phyloP scores from a whole-genome alignment of 1,140 invertebrate species.

The Drosophila parvula region DNA sequence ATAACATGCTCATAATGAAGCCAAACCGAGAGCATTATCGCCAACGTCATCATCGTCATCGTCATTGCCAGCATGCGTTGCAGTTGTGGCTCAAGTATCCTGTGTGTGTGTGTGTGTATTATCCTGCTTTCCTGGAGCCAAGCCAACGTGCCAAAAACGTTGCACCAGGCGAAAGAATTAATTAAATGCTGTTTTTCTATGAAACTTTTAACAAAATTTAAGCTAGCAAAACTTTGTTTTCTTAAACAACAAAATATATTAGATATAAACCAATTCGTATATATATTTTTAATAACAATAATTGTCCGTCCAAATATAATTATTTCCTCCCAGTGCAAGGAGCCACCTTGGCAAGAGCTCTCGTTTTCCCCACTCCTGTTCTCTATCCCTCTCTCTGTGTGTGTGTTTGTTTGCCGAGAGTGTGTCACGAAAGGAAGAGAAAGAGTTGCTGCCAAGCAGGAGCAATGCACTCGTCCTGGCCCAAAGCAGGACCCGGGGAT shows the following conservation, averaged over 20 bases:
- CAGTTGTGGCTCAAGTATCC: slow-evolving; percentile 61
- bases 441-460: slow-evolving; percentile 64
- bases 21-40: slow-evolving; percentile 35
- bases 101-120: slow-evolving; percentile 26
- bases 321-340: slow-evolving; percentile 12
- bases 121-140: slow-evolving; percentile 52
- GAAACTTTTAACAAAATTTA: background rate
- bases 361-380: slow-evolving; percentile 11
- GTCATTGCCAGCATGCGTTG: slow-evolving; percentile 39
- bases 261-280: rapidly evolving
- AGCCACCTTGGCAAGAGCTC: slow-evolving; percentile 49
- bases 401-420: slow-evolving; percentile 55
- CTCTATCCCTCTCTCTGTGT: background rate
- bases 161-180: slow-evolving; percentile 9
- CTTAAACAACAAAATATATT: background rate
- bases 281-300: background rate
- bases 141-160: slow-evolving; percentile 66
- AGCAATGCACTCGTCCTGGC: slow-evolving; percentile 72
- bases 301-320: background rate
- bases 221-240: too few relatives aligned
- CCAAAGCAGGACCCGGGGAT: slow-evolving; percentile 45
- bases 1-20: slow-evolving; percentile 58
- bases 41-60: slow-evolving; percentile 44
- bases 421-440: slow-evolving; percentile 63
- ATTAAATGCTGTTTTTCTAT: background rate